Evolutionary conservation across 2,113 vertebrate species (phyloP).

Genomic region (Pterophyllum scalare): DNA sequence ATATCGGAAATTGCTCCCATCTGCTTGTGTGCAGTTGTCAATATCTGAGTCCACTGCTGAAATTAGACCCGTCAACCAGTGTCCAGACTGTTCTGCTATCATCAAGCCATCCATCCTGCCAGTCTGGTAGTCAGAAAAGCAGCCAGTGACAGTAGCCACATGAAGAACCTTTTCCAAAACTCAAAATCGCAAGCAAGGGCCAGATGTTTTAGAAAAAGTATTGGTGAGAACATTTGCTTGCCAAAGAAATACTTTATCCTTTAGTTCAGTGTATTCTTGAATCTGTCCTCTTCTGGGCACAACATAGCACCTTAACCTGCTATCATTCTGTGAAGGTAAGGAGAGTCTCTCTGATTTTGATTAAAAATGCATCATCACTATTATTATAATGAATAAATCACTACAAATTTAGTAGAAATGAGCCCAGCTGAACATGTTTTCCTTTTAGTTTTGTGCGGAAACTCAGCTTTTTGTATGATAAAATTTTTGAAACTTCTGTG

Average conservation of each 20-base stretch:
- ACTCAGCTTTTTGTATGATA: no score
- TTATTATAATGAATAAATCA: neutral
- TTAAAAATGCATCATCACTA: neutral
- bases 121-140: constrained; percentile 5
- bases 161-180: constrained; percentile 1
- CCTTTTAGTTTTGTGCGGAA: neutral
- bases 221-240: neutral
- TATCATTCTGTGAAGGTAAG: neutral
- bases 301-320: neutral
- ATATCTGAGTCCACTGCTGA: constrained; percentile 62
- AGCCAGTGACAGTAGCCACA: constrained; percentile 14
- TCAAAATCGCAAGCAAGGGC: neutral
- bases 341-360: neutral
- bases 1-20: constrained; percentile 74
- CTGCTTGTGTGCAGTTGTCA: constrained; percentile 75
- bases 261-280: neutral
- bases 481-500: neutral
- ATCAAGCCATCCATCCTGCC: constrained; percentile 39
- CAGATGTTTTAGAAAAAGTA: constrained; percentile 37
- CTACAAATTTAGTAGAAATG: neutral
- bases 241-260: neutral
- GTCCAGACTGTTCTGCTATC: constrained; percentile 50
- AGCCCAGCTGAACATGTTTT: neutral
- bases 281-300: neutral
- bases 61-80: constrained; percentile 56